Evolutionary conservation across 2,113 vertebrate genomes (phyloP).

Genomic region (Thalassarche chlororhynchos): DNA sequence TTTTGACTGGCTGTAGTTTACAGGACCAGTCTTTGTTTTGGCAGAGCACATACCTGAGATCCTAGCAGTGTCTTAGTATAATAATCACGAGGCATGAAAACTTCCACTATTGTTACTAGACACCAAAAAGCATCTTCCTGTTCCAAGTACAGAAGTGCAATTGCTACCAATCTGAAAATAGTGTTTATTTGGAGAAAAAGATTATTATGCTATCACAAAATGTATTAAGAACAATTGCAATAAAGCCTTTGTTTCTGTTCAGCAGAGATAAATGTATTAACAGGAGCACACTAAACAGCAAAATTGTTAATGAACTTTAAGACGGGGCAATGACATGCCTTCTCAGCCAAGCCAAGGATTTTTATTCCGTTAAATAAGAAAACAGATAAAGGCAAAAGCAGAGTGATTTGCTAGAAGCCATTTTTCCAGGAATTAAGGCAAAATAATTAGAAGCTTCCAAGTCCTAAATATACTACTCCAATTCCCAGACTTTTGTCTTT

Average conservation of each 20-base stretch:
- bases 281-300: neutral
- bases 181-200: neutral
- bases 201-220: neutral
- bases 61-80: constrained; percentile 97
- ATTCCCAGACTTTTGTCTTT: neutral
- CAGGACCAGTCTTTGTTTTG: neutral
- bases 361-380: neutral
- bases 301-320: neutral
- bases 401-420: neutral
- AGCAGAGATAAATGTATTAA: neutral
- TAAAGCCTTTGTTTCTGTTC: neutral
- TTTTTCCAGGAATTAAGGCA: neutral
- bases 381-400: neutral
- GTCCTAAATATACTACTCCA: neutral
- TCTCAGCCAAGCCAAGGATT: neutral
- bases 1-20: neutral
- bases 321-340: neutral
- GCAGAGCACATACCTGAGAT: constrained; percentile 87
- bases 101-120: constrained; percentile 93
- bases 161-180: constrained; percentile 85
- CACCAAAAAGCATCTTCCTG: constrained; percentile 99
- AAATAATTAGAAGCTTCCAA: neutral
- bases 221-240: neutral
- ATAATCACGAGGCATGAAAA: constrained; percentile 98
- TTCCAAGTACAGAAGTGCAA: constrained; percentile 95